These are phyloP conservation scores for Nicator chloris DNA, from an alignment of 2,113 vertebrate species.

Conservation along the genomic window DNA sequence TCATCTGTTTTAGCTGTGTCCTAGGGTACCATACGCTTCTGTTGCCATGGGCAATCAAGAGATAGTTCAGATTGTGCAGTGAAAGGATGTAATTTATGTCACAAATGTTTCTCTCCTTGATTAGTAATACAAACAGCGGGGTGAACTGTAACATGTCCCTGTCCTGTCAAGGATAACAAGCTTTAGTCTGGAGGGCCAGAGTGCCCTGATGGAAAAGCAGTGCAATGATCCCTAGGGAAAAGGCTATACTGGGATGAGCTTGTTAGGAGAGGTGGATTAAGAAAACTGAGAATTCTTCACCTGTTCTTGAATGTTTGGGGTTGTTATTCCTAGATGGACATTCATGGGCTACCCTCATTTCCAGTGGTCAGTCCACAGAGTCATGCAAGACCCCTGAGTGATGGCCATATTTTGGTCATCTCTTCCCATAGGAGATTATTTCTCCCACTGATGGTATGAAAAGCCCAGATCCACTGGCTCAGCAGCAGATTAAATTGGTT, in stretches of 20 bases:
- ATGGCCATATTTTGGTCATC: neutral
- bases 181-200: neutral
- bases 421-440: neutral
- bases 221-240: neutral
- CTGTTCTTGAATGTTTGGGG: neutral
- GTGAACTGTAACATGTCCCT: neutral
- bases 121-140: neutral
- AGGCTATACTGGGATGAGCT: rapidly evolving
- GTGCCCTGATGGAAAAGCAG: neutral
- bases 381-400: neutral
- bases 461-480: neutral
- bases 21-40: neutral
- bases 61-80: neutral
- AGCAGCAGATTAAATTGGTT: neutral
- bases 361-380: neutral
- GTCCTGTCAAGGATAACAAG: neutral
- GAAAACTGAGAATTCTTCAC: neutral
- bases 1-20: neutral
- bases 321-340: neutral
- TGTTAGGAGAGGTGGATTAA: neutral
- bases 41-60: neutral
- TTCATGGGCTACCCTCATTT: neutral
- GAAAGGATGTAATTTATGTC: neutral
- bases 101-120: neutral
- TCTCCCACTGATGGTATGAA: neutral